Conservation (phyloP, 2,888 invertebrate genomes). For the Lasioglossum malachurum region DNA sequence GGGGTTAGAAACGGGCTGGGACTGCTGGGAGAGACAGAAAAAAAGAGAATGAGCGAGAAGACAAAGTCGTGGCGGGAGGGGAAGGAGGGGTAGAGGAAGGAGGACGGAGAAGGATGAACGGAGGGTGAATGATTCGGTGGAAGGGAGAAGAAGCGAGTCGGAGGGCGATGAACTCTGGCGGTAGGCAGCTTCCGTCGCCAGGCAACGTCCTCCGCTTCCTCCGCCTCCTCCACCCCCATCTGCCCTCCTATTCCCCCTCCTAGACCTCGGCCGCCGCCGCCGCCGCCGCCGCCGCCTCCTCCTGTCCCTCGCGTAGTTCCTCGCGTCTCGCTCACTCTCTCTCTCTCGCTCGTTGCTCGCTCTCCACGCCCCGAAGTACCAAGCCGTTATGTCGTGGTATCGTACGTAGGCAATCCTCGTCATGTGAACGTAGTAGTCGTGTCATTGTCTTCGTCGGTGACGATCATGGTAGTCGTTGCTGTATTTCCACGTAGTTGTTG, state of each 20-base stretch:
- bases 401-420: conserved; percentile 61
- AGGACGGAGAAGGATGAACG: conserved; percentile 56
- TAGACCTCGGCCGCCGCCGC: conserved; percentile 81
- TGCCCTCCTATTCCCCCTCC: conserved; percentile 46
- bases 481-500: conserved; percentile 58
- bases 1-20: neutral
- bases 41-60: conserved; percentile 46
- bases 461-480: conserved; percentile 67
- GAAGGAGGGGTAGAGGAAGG: conserved; percentile 13
- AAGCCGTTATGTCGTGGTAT: conserved; percentile 57
- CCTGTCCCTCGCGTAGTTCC: conserved; percentile 78
- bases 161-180: conserved; percentile 84
- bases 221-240: conserved; percentile 61
- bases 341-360: neutral
- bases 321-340: neutral
- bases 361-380: conserved; percentile 42
- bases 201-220: conserved; percentile 86
- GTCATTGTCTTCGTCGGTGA: conserved; percentile 67
- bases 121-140: conserved; percentile 81
- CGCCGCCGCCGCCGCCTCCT: conserved; percentile 77
- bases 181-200: conserved; percentile 86
- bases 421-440: conserved; percentile 56
- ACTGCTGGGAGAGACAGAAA: conserved; percentile 18
- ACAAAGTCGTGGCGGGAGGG: conserved; percentile 31
- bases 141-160: conserved; percentile 79